Conservation (phyloP, 1,140 invertebrate species). For the Oppia nitens region DNA sequence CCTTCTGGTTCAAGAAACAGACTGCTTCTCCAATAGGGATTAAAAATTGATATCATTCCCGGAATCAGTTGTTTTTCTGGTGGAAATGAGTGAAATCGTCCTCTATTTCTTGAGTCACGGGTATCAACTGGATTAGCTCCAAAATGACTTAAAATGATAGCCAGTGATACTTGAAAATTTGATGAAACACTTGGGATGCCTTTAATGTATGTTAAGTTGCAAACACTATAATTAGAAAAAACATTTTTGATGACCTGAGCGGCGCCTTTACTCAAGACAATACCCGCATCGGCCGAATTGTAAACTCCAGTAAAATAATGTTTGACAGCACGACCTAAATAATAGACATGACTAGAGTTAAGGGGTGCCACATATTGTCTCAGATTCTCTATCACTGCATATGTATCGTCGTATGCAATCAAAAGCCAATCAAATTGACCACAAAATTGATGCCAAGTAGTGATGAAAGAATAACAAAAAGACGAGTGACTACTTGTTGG, state of each 20-base stretch:
- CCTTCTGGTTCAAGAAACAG: constrained; percentile 23
- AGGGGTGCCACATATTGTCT: constrained; percentile 21
- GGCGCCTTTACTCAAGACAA: constrained; percentile 19
- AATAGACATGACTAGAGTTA: constrained; percentile 17
- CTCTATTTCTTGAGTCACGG: constrained; percentile 16
- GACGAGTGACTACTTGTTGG: constrained; percentile 15
- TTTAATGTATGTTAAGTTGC: background rate
- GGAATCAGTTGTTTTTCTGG: constrained; percentile 22
- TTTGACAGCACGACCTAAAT: constrained; percentile 21
- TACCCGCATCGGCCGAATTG: constrained; percentile 21
- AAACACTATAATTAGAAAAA: constrained; percentile 3
- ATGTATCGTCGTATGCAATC: constrained; percentile 31
- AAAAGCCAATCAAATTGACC: constrained; percentile 30
- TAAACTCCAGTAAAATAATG: constrained; percentile 19
- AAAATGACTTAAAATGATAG: constrained; percentile 17
- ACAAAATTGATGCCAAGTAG: constrained; percentile 15
- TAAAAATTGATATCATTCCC: constrained; percentile 21
- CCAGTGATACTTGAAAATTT: constrained; percentile 19
- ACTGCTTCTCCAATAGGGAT: constrained; percentile 22
- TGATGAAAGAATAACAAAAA: constrained; percentile 20
- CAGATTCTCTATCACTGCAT: constrained; percentile 30
- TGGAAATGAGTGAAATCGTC: constrained; percentile 21
- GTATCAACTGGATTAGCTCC: constrained; percentile 20
- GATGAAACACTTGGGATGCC: background rate
- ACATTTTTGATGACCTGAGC: constrained; percentile 3